Base-by-base conservation (phyloP, 2,888 invertebrate species). In the Euproctis similis region DNA sequence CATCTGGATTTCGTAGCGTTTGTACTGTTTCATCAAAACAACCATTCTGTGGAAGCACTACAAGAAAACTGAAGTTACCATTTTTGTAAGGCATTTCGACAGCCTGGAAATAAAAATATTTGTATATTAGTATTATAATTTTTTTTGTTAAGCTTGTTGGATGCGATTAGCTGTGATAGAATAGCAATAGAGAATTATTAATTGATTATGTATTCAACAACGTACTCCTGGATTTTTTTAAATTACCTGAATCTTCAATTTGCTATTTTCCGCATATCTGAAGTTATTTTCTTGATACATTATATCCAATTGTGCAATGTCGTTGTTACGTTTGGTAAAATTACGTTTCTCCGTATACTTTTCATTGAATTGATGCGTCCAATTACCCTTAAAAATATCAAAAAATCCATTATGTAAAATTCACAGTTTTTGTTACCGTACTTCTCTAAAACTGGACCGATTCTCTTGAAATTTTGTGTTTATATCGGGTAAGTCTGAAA, bases 1-100 rank as follows among this genome's bases (percentile, higher is more conserved):
- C 32, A 8, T 29, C 24, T 6, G 46, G 36, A 9, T 59, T 16
- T 36, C 28, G 23, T 0, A 64, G 16, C 3, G 9, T 12, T 0
- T 36, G 7, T 3, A 61, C 24, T 2, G 34, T 29, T 1, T 21
- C n/a, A 27, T 17, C 21, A 13, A 18, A 30, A 11, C 5, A 1
- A 8, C 19, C 24, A n/a, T 7, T 2, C 17, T 42, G 53, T 14
- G 70, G 69, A 5, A 69, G 42, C 2, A 52, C 16, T 1, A 50
- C 19, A 0, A 58, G 6, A 7, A 51, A 52, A 8, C 49, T 54
- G 18, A 56, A 58, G 11, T 58, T 47, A 1, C 18, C 7, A 9
- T 47, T 49, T 31, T 55, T 42, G 39, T 68, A 69, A 0, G 10
- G n/a, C 29, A 67, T 31, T 42, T 53, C 31, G 4, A 69, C 23